Evolutionary conservation across 2,888 invertebrate species (phyloP), one percentile per base, ranked within the genome.

Genomic region (Anoplius nigerrimus): DNA sequence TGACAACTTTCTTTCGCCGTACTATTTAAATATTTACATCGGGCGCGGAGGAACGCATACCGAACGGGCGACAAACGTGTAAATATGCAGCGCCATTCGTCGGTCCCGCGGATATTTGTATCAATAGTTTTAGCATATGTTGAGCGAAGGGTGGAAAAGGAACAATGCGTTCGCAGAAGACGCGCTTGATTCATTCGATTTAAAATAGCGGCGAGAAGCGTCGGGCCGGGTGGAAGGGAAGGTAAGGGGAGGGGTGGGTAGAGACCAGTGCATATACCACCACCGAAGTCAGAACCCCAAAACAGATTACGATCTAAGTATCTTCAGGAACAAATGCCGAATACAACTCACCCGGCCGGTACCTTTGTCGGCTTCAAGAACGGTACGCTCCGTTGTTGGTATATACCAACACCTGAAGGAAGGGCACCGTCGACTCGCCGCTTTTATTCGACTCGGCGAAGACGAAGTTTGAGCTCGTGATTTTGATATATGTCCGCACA

Each of bases 291-390:
- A 64, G 79, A 78, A 80, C 74, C 73, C 71, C 75, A 73, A 18
- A 48, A 64, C 74, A 84, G 86, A 86, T 87, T 85, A 81, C 83
- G 82, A 86, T 86, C 85, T 81, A 82, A 85, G 83, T 85, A 86
- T 86, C 83, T 72, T 79, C 78, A 80, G 83, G 84, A 87, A 88
- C 87, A 87, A 88, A 87, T 87, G 84, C 85, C 84, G 82, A 85
- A 85, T 84, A 84, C 84, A 82, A 79, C 80, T 84, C 81, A 79
- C 71, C 82, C 78, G 82, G 83, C 76, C 81, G 75, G 77, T 72
- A 67, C 82, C 87, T 87, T 88, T 88, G 87, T 88, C 86, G 86
- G 87, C 80, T 70, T 53, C 61, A 62, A 64, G 75, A 74, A 71
- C 76, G 72, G 74, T 77, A 34, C 34, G 73, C 72, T 78, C 78